phyloP scores from a whole-genome alignment of 2,888 invertebrate species.

The Cryptus viduatorius region DNA sequence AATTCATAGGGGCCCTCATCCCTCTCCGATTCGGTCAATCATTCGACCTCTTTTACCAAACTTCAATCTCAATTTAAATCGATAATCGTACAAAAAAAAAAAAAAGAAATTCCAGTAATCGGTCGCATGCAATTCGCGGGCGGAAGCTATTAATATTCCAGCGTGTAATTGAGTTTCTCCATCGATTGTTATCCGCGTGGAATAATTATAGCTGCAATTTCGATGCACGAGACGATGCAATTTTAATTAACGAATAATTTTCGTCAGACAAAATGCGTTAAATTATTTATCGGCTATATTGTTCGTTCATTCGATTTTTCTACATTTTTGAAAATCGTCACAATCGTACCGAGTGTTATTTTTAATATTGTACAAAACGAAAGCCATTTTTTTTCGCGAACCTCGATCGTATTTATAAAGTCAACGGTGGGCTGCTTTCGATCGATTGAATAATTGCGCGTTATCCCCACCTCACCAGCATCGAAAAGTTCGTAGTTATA shows the following conservation, averaged over 20 bases:
- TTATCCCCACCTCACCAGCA: not conserved
- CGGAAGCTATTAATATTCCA: not conserved
- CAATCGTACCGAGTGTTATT: not conserved
- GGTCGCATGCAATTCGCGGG: not conserved
- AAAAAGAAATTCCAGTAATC: not conserved
- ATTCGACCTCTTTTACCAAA: slow-evolving; percentile 24
- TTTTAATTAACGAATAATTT: slow-evolving; percentile 34
- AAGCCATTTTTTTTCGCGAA: not conserved
- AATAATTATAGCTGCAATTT: slow-evolving; percentile 32
- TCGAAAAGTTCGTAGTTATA: slow-evolving; percentile 21
- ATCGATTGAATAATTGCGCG: slow-evolving; percentile 35
- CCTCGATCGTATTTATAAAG: not conserved
- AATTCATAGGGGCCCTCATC: slow-evolving; percentile 7
- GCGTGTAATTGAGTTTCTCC: slow-evolving; percentile 7
- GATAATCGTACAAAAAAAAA: not conserved
- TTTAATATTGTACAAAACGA: not conserved
- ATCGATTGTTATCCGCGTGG: not conserved
- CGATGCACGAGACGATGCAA: slow-evolving; percentile 5
- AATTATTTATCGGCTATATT: not conserved
- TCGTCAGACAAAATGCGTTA: not conserved
- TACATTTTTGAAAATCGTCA: not conserved
- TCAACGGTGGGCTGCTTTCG: slow-evolving; percentile 2
- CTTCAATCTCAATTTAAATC: slow-evolving; percentile 28
- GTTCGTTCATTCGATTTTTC: not conserved
- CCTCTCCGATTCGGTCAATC: not conserved